Percentiles rank a stretch among this genome's conserved stretches.
These are phyloP conservation scores for Prinia subflava DNA, from an alignment of 2,113 vertebrate genomes.

Conservation along the genomic window DNA sequence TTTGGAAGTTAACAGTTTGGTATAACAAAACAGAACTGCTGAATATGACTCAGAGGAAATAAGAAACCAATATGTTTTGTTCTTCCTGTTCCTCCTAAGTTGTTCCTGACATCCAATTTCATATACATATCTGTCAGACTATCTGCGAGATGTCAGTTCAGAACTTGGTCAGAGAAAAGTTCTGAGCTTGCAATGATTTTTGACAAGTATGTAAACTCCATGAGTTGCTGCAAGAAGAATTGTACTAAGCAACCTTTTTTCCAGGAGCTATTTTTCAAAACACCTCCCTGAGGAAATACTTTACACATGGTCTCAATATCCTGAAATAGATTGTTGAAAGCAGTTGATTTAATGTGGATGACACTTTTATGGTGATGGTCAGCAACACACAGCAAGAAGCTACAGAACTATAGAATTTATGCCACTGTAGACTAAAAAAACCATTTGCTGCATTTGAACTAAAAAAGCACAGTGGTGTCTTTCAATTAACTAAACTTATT, in stretches of 20 bases:
- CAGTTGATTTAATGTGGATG: background rate
- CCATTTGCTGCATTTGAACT: background rate
- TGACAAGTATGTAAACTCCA: background rate
- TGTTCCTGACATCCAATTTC: background rate
- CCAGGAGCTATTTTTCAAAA: slow-evolving; percentile 1
- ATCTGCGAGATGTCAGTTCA: slow-evolving; percentile 5
- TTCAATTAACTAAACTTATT: background rate
- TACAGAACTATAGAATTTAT: background rate
- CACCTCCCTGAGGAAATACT: background rate
- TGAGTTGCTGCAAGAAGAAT: background rate
- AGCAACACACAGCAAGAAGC: background rate
- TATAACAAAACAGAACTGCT: background rate
- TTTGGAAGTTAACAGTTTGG: background rate
- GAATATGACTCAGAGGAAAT: background rate
- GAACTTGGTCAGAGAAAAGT: background rate
- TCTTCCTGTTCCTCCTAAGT: background rate
- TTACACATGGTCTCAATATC: background rate
- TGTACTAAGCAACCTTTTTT: background rate
- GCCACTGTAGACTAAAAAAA: background rate
- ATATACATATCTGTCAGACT: background rate
- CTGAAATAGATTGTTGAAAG: background rate
- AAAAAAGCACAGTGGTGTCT: background rate
- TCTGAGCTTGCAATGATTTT: background rate
- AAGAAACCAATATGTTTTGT: background rate
- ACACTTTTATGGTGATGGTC: background rate